Base-by-base conservation (phyloP, 2,113 vertebrate genomes). In the Lasiurus cinereus region DNA sequence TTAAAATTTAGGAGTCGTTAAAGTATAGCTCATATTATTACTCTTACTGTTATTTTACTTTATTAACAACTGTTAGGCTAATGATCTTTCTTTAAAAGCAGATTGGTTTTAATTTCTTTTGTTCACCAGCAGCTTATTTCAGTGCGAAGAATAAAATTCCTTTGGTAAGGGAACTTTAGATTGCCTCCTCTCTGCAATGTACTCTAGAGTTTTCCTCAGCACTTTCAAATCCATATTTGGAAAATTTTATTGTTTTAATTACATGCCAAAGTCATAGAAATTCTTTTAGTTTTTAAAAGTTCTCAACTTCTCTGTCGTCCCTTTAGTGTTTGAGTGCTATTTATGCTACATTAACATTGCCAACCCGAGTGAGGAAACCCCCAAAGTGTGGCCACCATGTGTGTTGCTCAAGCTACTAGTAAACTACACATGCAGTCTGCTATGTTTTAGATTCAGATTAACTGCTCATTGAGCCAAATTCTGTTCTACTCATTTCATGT, bases 221-320 rank as follows among this genome's bases (percentile, higher is more conserved):
- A 80, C 46, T 96, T 93, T 31, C 67, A 88, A 94, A 95, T 90
- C 29, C 39, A 43, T 72, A 87, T 69, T 96, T 94, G 74, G 87
- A 72, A 94, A 93, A 77, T 31, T 93, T 89, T 66, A 95, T 95
- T 95, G 64, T 79, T 96, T 88, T 77, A 94, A 94, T 90, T 91
- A 74, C 29, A 69, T 56, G 22, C n/a, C 46, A 46, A 91, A 88
- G 79, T 59, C 74, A 76, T 52, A 19, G 9, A 91, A 91, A 94
- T 67, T 78, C 24, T 79, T 90, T 87, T 43, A 84, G 73, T 83
- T 94, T 95, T 90, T 52, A 78, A 88, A 95, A 94, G 24, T 84
- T 6, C 31, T 78, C 54, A 85, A 87, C n/a, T 74, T 87, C 67
- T 90, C 73, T 88, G 78, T 88, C 29, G n/a, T 67, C 29, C 16